A percentile compares a stretch with the other conserved stretches of the same genome.
Conservation (phyloP, 2,797 vertebrate species). For the Alfaro cultratus region DNA sequence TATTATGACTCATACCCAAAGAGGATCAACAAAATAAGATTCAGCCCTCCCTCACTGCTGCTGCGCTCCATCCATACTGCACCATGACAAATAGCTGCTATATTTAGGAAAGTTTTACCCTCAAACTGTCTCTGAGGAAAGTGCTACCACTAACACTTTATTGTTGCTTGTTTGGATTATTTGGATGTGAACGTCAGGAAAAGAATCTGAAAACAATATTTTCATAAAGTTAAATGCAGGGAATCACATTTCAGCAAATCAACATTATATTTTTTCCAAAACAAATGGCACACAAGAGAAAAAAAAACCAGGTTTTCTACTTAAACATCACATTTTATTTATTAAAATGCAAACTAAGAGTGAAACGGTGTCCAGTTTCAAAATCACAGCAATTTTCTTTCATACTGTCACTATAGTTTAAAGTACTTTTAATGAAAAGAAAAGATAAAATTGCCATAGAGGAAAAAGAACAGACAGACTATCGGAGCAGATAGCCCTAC, state of each 20-base stretch:
- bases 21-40: conserved; percentile 15
- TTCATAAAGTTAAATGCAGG: not conserved
- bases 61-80: conserved; percentile 21
- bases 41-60: conserved; percentile 1
- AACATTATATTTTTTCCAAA: not conserved
- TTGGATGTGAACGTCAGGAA: conserved; percentile 1
- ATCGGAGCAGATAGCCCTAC: not conserved
- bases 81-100: conserved; percentile 35
- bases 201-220: not conserved
- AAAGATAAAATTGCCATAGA: not conserved
- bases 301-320: not conserved
- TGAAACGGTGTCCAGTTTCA: not conserved
- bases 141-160: conserved; percentile 25
- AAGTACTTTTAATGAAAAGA: not conserved
- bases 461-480: not conserved
- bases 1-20: conserved; percentile 13
- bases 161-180: conserved; percentile 4
- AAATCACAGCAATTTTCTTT: not conserved
- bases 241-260: not conserved
- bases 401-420: not conserved
- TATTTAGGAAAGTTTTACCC: conserved; percentile 33
- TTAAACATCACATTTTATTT: not conserved
- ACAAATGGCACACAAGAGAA: conserved; percentile 6
- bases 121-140: conserved; percentile 40
- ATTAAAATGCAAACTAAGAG: not conserved